Evolutionary conservation across 2,113 vertebrate species (phyloP), one percentile per base, ranked within the genome.

Genomic region (Saccopteryx leptura): DNA sequence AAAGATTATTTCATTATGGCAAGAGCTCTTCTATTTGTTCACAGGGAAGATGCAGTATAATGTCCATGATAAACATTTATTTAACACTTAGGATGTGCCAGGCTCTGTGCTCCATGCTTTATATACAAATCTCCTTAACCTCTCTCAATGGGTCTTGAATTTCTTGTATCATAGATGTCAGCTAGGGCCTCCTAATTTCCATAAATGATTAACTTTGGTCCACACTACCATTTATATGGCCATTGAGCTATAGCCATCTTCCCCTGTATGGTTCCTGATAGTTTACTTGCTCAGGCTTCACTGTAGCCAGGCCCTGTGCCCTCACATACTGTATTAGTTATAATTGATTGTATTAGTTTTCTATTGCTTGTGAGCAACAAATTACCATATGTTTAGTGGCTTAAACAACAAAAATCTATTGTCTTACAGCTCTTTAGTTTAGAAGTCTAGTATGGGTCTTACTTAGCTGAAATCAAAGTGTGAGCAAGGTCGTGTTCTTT

Each of bases 301-400:
- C 12, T 33, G 58, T 50, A 12, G 69, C 85, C 5, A 11, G 5
- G 52, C 2, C n/a, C 18, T 21, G 71, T 19, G 14, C n/a, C 21
- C 15, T 69, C 68, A 4, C 0, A 0, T 5, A 46, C 90, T 56
- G 3, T 7, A 0, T 90, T 15, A 21, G 3, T 80, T 14, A 3
- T 9, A 66, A 19, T n/a, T 11, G 80, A 46, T 1, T 28, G 1
- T 52, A 11, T 52, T 68, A 5, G 4, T 56, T 50, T 58, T 24
- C 63, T 71, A 0, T 61, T 28, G 74, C 31, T 82, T 2, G 50
- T 85, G 0, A 39, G 39, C 63, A 46, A 72, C 13, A 68, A 74
- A 15, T 50, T 2, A 31, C 15, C 0, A 0, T 65, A 10, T 12
- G 7, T 12, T 15, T 1, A 33, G 15, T 50, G 28, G 9, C 26